Evolutionary conservation across 1,140 invertebrate genomes (phyloP).

Genomic region (Apis laboriosa): DNA sequence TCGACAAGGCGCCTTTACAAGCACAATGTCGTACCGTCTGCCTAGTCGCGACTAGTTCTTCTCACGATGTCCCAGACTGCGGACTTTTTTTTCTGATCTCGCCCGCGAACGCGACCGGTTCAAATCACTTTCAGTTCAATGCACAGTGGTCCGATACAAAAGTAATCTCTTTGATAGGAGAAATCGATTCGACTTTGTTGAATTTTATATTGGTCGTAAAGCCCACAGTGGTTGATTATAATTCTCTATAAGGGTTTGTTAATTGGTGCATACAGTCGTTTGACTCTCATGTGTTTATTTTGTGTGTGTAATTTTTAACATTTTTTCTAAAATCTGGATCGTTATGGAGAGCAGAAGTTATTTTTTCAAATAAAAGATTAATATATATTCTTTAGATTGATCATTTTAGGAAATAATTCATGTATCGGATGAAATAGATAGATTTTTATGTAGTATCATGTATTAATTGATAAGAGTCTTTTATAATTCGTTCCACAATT

Average conservation of each 20-base stretch:
- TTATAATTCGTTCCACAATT: not conserved
- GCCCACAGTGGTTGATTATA: not conserved
- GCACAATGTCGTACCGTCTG: constrained; percentile 44
- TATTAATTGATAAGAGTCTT: too few relatives aligned
- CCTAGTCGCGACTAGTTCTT: constrained; percentile 59
- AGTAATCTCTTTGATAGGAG: not conserved
- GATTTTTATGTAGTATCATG: too few relatives aligned
- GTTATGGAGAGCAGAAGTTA: not conserved
- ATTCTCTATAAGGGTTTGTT: not conserved
- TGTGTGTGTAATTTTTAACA: not conserved
- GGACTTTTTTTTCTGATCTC: constrained; percentile 32
- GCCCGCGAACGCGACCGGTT: constrained; percentile 5
- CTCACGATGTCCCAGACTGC: constrained; percentile 34
- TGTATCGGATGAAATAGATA: too few relatives aligned
- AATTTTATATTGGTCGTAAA: not conserved
- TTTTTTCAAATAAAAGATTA: not conserved
- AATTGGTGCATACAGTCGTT: not conserved
- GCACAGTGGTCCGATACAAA: constrained; percentile 24
- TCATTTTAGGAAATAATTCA: too few relatives aligned
- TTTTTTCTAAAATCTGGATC: not conserved
- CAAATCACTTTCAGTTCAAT: not conserved
- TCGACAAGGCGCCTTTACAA: constrained; percentile 28
- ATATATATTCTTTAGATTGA: not conserved
- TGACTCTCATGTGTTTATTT: not conserved
- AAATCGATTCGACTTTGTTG: not conserved